A percentile compares a stretch with the other conserved stretches of the same genome.
Evolutionary conservation across 2,888 invertebrate species (phyloP).

Genomic region (Invenusta paracnida): DNA sequence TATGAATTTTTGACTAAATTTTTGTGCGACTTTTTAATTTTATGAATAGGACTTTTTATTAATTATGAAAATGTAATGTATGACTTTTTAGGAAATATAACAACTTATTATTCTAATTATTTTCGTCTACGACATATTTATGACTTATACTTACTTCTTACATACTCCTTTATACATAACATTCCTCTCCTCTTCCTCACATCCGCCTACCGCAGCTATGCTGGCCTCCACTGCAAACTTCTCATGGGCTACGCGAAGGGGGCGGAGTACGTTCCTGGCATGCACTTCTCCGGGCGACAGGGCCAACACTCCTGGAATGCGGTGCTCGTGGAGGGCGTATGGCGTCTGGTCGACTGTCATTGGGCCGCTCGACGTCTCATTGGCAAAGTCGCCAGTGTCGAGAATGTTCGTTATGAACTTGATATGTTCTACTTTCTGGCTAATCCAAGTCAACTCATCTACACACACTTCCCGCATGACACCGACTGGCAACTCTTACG

Average conservation of each 20-base stretch:
- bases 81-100: no score
- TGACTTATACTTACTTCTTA: no score
- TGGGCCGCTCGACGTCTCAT: slow-evolving; percentile 54
- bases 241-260: slow-evolving; percentile 26
- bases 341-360: slow-evolving; percentile 30
- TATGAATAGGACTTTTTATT: no score
- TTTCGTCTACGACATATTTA: no score
- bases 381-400: slow-evolving; percentile 55
- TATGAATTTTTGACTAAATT: no score
- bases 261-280: slow-evolving; percentile 21
- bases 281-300: slow-evolving; percentile 51
- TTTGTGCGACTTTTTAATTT: no score
- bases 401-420: slow-evolving; percentile 53
- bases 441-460: slow-evolving; percentile 59
- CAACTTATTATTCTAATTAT: no score
- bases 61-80: no score
- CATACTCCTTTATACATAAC: no score
- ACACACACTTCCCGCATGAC: slow-evolving; percentile 60
- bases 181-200: no score
- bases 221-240: slow-evolving; percentile 47
- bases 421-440: slow-evolving; percentile 61
- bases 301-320: slow-evolving; percentile 35
- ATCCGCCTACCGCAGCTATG: slow-evolving; percentile 37
- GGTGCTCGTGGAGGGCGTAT: slow-evolving; percentile 18
- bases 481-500: slow-evolving; percentile 59